Evolutionary conservation across 2,888 invertebrate species (phyloP).

Genomic region (Lissonota sp.): DNA sequence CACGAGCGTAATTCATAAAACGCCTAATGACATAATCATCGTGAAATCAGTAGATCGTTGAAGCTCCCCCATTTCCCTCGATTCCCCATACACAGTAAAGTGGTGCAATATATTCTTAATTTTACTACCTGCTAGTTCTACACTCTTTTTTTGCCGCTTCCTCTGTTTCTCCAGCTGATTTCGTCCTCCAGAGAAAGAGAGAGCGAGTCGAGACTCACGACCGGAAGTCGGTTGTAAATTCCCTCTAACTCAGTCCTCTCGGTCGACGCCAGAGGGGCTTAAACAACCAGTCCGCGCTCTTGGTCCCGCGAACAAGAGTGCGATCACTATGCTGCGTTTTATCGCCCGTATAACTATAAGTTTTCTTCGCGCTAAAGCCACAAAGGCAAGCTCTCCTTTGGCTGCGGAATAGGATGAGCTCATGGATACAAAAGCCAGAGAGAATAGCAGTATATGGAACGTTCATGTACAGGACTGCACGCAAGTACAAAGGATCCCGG

Average conservation of each 20-base stretch:
- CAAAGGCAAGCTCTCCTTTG: slow-evolving; percentile 31
- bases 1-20: slow-evolving; percentile 26
- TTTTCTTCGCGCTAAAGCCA: slow-evolving; percentile 53
- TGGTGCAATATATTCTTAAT: slow-evolving; percentile 50
- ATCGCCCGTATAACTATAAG: slow-evolving; percentile 55
- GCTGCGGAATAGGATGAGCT: slow-evolving; percentile 31
- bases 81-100: neutral
- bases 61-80: slow-evolving; percentile 2
- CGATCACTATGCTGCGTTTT: slow-evolving; percentile 50
- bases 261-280: slow-evolving; percentile 45
- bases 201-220: slow-evolving; percentile 58
- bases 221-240: slow-evolving; percentile 73
- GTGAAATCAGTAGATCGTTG: slow-evolving; percentile 47
- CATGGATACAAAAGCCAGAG: slow-evolving; percentile 52
- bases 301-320: slow-evolving; percentile 24
- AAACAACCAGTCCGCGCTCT: slow-evolving; percentile 56
- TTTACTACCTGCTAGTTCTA: slow-evolving; percentile 45
- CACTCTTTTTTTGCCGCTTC: neutral
- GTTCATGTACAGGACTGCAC: slow-evolving; percentile 46
- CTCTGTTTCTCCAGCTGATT: neutral
- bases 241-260: slow-evolving; percentile 49
- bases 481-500: slow-evolving; percentile 21
- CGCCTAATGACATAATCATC: slow-evolving; percentile 56
- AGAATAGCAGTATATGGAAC: slow-evolving; percentile 59
- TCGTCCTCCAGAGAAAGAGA: slow-evolving; percentile 28